Conservation (phyloP, 1,140 invertebrate species). For the Stegodyphus dumicola region DNA sequence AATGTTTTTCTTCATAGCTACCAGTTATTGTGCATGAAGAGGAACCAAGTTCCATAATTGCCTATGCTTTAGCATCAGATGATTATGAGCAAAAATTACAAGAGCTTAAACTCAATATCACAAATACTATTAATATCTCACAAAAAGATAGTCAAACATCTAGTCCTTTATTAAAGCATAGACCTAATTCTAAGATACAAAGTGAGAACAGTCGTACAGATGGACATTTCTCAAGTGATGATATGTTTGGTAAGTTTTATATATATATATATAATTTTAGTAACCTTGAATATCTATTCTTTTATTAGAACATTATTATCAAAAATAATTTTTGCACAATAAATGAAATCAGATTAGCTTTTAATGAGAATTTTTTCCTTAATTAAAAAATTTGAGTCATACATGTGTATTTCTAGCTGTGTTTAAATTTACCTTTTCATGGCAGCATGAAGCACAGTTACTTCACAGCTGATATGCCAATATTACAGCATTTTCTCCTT, state of each 20-base stretch:
- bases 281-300: no score
- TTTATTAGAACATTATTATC: no score
- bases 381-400: no score
- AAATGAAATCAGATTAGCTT: no score
- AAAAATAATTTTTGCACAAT: no score
- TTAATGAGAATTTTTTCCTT: no score
- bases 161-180: constrained; percentile 41
- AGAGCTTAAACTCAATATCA: constrained; percentile 67
- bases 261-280: no score
- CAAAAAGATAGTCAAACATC: constrained; percentile 58
- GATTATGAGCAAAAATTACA: constrained; percentile 78
- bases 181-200: constrained; percentile 20
- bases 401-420: no score
- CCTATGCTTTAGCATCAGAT: constrained; percentile 80
- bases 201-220: constrained; percentile 31
- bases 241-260: constrained; percentile 43
- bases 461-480: no score
- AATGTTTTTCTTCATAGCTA: constrained; percentile 18
- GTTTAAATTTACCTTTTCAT: no score
- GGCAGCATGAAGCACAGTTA: no score
- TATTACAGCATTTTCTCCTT: no score
- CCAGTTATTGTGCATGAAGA: constrained; percentile 85
- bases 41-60: constrained; percentile 90
- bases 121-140: constrained; percentile 36
- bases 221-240: constrained; percentile 33